Percentiles rank a stretch among this genome's conserved stretches.
Evolutionary conservation across 2,888 invertebrate genomes (phyloP).

Genomic region (Spialia ferax): DNA sequence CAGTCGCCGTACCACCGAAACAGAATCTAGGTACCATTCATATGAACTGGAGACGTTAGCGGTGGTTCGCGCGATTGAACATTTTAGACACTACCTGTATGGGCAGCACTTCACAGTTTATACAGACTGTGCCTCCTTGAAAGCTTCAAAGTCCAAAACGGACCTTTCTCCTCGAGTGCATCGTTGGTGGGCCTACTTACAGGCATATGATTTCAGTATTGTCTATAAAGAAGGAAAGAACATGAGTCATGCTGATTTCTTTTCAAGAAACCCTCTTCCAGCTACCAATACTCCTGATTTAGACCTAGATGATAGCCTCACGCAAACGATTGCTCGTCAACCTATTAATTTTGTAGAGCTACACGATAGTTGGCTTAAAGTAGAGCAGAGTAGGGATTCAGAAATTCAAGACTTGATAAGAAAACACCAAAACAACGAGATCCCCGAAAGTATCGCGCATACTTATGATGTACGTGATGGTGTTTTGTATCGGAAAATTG

Average conservation of each 20-base stretch:
- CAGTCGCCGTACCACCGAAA: constrained; percentile 37
- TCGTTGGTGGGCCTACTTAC: constrained; percentile 12
- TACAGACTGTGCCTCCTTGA: constrained; percentile 28
- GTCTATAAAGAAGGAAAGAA: neutral
- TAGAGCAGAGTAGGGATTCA: constrained; percentile 3
- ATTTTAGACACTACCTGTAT: constrained; percentile 9
- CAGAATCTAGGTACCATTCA: constrained; percentile 42
- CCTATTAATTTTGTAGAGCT: neutral
- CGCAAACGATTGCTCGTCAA: too few relatives aligned
- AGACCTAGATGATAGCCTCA: neutral
- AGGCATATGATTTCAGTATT: constrained; percentile 8
- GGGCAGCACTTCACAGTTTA: neutral
- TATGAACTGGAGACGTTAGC: constrained; percentile 20
- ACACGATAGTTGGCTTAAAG: neutral
- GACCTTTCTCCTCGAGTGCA: constrained; percentile 12
- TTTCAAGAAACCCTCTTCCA: constrained; percentile 7
- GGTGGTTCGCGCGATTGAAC: constrained; percentile 3
- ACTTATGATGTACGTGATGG: constrained; percentile 9
- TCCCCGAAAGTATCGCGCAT: neutral
- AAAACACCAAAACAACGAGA: neutral
- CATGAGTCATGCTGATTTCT: constrained; percentile 10
- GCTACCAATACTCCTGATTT: too few relatives aligned
- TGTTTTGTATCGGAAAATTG: neutral
- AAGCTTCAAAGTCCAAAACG: constrained; percentile 1
- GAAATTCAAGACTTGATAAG: neutral